Percentiles rank a stretch among this genome's conserved stretches.
These are phyloP conservation scores for Anolis sagrei DNA, from an alignment of 2,113 vertebrate species.

Conservation along the genomic window DNA sequence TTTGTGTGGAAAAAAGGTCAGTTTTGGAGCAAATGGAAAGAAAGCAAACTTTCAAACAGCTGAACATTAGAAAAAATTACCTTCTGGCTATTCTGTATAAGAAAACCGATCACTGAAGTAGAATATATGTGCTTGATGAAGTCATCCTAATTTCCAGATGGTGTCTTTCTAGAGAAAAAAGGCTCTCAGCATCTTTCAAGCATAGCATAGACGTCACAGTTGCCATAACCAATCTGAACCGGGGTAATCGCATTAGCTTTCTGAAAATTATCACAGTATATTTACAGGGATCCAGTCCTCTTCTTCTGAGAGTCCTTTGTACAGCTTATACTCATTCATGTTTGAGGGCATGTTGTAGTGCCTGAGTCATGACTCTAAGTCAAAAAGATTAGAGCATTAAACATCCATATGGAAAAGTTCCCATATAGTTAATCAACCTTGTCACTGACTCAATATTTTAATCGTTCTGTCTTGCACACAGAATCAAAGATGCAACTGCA, in stretches of 20 bases:
- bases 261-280: background rate
- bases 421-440: background rate
- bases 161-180: conserved; percentile 40
- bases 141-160: conserved; percentile 21
- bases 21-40: conserved; percentile 18
- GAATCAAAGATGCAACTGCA: background rate
- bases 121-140: conserved; percentile 33
- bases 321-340: background rate
- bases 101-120: conserved; percentile 23
- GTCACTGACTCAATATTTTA: background rate
- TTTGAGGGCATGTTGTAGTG: background rate
- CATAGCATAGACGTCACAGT: conserved; percentile 1
- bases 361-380: background rate
- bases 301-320: conserved; percentile 8
- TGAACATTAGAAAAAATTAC: conserved; percentile 31
- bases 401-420: background rate
- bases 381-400: conserved; percentile 1
- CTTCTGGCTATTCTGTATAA: conserved; percentile 11
- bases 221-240: conserved; percentile 26
- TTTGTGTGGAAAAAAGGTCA: conserved; percentile 24
- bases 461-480: background rate
- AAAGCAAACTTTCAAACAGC: conserved; percentile 18
- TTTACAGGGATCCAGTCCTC: background rate
- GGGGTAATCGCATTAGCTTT: background rate
- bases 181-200: conserved; percentile 16